Conservation (phyloP, 2,113 vertebrate genomes). For the Menidia beryllina region DNA sequence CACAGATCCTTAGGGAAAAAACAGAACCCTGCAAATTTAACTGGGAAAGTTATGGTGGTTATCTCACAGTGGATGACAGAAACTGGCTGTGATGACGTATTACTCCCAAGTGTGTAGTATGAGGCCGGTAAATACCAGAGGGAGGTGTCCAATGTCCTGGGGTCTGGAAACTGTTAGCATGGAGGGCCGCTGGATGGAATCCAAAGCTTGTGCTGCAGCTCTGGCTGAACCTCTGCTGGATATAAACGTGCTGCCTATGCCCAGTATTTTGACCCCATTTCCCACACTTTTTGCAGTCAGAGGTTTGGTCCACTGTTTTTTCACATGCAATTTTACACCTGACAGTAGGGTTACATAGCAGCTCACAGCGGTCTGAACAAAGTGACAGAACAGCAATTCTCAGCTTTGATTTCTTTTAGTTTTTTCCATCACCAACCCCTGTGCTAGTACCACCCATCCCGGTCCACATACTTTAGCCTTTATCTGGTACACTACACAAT, state of each 20-base stretch:
- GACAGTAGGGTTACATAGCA: not conserved
- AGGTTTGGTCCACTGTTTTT: not conserved
- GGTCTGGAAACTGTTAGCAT: conserved; percentile 65
- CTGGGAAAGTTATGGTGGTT: conserved; percentile 4
- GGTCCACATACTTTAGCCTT: not conserved
- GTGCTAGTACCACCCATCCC: not conserved
- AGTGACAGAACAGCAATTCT: not conserved
- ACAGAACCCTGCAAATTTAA: not conserved
- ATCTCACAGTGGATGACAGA: conserved; percentile 1
- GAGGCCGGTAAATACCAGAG: conserved; percentile 57
- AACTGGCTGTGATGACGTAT: conserved; percentile 39
- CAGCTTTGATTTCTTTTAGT: not conserved
- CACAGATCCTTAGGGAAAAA: conserved; percentile 1
- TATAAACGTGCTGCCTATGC: conserved; percentile 18
- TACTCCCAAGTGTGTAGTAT: conserved; percentile 31
- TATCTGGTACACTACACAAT: too few relatives aligned
- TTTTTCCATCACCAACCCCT: not conserved
- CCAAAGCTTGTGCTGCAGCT: conserved; percentile 28
- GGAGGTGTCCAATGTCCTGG: conserved; percentile 54
- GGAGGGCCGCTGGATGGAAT: conserved; percentile 38
- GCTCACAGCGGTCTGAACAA: not conserved
- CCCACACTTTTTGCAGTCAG: conserved; percentile 6
- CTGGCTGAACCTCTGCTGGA: conserved; percentile 11
- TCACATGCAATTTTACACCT: not conserved
- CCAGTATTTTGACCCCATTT: conserved; percentile 19